A percentile compares a stretch with the other conserved stretches of the same genome.
phyloP scores from a whole-genome alignment of 2,888 invertebrate genomes.

The Agonopterix heracliana region DNA sequence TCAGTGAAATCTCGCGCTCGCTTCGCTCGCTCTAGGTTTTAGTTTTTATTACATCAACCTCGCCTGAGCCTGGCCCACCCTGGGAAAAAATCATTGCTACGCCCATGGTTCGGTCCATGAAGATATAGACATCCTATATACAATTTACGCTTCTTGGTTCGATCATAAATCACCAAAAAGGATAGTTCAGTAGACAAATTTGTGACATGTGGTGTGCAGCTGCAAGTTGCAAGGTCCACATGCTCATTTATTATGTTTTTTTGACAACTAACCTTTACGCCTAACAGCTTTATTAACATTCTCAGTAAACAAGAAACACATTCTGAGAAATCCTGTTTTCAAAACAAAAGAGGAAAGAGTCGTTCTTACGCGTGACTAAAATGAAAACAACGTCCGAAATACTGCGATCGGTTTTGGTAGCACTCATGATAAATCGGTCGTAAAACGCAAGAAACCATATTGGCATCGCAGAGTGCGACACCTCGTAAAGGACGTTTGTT shows the following conservation, averaged over 20 bases:
- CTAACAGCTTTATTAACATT: slow-evolving; percentile 12
- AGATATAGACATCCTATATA: no score
- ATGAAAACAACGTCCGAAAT: slow-evolving; percentile 52
- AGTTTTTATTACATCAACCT: no score
- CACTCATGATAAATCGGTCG: slow-evolving; percentile 41
- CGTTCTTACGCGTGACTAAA: slow-evolving; percentile 50
- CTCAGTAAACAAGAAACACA: not conserved
- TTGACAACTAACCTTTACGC: slow-evolving; percentile 11
- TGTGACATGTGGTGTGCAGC: slow-evolving; percentile 64
- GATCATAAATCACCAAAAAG: slow-evolving; percentile 59
- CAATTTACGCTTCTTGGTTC: slow-evolving; percentile 1
- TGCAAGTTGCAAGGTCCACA: slow-evolving; percentile 33
- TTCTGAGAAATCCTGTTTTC: slow-evolving; percentile 9
- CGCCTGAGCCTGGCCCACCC: no score
- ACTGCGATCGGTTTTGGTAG: slow-evolving; percentile 47
- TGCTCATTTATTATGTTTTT: slow-evolving; percentile 22
- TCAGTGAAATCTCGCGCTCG: no score
- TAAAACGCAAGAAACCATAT: slow-evolving; percentile 38
- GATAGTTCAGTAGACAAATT: slow-evolving; percentile 50
- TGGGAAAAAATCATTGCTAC: no score
- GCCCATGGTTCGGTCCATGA: no score
- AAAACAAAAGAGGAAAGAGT: slow-evolving; percentile 22
- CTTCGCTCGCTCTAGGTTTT: no score
- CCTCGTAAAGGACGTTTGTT: slow-evolving; percentile 34
- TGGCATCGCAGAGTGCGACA: slow-evolving; percentile 38